Percentiles rank a stretch among this genome's conserved stretches.
These are phyloP conservation scores for Philopotamus ludificatus DNA, from an alignment of 1,140 invertebrate species.

Conservation along the genomic window DNA sequence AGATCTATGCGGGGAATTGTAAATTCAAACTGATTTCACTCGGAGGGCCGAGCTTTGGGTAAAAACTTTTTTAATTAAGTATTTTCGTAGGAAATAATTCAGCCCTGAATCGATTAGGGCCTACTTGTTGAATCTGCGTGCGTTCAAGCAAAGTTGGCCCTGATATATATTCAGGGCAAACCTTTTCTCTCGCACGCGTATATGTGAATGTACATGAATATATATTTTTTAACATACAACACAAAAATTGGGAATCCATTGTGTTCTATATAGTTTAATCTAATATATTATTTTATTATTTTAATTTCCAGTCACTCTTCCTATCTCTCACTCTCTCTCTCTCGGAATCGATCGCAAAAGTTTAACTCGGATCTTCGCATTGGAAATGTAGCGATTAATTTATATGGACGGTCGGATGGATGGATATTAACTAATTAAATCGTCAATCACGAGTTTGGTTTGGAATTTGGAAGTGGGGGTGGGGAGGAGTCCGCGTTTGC, in stretches of 20 bases:
- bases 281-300: no score
- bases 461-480: neutral
- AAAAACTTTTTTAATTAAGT: slow-evolving; percentile 20
- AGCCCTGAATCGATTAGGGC: slow-evolving; percentile 11
- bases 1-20: neutral
- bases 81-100: slow-evolving; percentile 13
- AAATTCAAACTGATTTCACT: neutral
- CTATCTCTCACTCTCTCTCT: no score
- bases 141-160: slow-evolving; percentile 3
- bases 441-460: slow-evolving; percentile 15
- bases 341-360: no score
- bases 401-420: slow-evolving; percentile 5
- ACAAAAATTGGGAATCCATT: no score
- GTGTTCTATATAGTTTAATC: no score
- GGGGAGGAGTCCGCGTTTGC: neutral
- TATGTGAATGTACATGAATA: no score
- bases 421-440: slow-evolving; percentile 31
- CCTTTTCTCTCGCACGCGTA: neutral
- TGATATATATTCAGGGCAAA: neutral
- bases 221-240: no score
- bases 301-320: no score
- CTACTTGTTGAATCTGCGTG: slow-evolving; percentile 17
- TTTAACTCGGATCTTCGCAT: slow-evolving; percentile 18
- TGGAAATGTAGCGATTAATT: slow-evolving; percentile 27
- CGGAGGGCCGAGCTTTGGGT: neutral